Evolutionary conservation across 35 echinoderm and acorn worm genomes (phyloP), one percentile per base, ranked within the genome.

Genomic region (Patiria miniata): DNA sequence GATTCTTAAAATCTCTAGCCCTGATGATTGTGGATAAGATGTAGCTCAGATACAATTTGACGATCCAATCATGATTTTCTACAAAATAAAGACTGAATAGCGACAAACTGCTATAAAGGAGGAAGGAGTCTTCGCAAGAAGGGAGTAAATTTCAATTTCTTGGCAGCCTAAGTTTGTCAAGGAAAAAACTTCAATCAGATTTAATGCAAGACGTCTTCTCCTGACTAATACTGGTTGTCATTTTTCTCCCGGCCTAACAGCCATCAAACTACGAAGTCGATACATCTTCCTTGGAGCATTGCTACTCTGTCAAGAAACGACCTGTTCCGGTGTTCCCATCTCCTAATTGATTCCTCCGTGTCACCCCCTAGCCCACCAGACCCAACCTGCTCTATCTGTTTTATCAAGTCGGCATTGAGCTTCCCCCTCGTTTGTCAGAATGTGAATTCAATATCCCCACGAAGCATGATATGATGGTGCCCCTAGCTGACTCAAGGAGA

Each of bases 401-500:
- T 30, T 30, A 73, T 73, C 65, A 73, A 22, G 23, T 73, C 34
- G 21, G 14, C 26, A 26, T 34, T 26, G 14, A n/a, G n/a, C 26
- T 14, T 26, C 65, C 12, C 65, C 26, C 65, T 73, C 65, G 65
- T 34, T 73, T 34, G 65, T 47, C 65, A 73, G 57, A 73, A 34
- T 32, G 65, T 34, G 34, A 73, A 73, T 73, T 73, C 65, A 73
- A 73, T 73, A 73, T 73, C 65, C 26, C 65, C 16, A 34, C 34
- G 19, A 32, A 32, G 65, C 29, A 73, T 30, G 2, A 73, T 12
- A 10, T 18, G 7, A 73, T 23, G 29, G 65, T 73, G 65, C 65
- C 65, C 26, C 21, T 36, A 73, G 65, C 65, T 73, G 65, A 34
- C 29, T 73, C 19, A 60, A 73, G 65, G 65, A 32, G 42, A 12